These are phyloP conservation scores for Petrocephalus schoutedeni DNA, from an alignment of 2,797 vertebrate species.

Conservation along the genomic window DNA sequence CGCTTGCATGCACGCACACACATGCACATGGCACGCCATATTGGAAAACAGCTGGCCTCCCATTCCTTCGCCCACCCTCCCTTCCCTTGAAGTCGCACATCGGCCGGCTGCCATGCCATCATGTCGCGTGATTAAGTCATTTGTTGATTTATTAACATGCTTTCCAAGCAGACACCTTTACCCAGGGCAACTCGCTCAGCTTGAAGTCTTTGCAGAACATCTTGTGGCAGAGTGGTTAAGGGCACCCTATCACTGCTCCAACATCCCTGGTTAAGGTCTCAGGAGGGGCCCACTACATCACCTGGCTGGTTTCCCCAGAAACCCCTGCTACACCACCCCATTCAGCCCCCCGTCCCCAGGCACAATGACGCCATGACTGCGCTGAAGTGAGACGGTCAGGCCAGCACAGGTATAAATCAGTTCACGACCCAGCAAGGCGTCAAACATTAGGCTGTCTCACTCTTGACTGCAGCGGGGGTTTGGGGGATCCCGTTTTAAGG, in stretches of 20 bases:
- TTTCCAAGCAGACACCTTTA: conserved; percentile 5
- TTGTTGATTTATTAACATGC: conserved; percentile 9
- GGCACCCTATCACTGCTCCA: not conserved
- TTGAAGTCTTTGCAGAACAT: not conserved
- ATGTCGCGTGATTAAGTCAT: conserved; percentile 11
- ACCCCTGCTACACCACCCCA: not conserved
- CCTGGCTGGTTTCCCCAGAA: not conserved
- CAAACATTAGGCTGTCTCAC: not conserved
- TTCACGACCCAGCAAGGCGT: not conserved
- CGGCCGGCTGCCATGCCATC: not conserved
- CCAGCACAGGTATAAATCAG: not conserved
- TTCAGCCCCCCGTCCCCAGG: not conserved
- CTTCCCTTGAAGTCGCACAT: not conserved
- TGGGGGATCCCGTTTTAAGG: not conserved
- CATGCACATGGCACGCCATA: conserved; percentile 6
- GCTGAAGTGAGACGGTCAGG: not conserved
- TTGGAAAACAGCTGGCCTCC: conserved; percentile 17
- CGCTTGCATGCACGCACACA: not conserved
- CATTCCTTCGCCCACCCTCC: not conserved
- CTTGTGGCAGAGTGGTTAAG: not conserved
- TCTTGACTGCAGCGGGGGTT: not conserved
- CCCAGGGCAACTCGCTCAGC: not conserved
- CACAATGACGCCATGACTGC: not conserved
- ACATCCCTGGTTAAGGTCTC: not conserved
- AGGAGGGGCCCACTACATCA: not conserved